Percentiles rank a stretch among this genome's conserved stretches.
phyloP scores from a whole-genome alignment of 2,113 vertebrate species.

The Amblyornis subalaris region DNA sequence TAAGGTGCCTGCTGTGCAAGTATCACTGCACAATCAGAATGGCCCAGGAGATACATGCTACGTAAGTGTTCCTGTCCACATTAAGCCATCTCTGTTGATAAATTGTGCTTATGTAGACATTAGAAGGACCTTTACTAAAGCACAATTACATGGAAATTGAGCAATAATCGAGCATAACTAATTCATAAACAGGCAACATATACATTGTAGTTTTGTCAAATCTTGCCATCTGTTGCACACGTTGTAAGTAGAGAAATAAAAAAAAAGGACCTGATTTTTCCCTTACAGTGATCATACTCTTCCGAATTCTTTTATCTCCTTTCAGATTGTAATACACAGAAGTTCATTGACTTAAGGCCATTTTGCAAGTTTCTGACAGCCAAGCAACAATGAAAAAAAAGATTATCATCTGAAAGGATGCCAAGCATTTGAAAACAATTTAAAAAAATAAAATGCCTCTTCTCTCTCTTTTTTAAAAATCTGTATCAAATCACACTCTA shows the following conservation, averaged over 20 bases:
- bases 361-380: constrained; percentile 16
- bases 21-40: not conserved
- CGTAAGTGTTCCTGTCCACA: not conserved
- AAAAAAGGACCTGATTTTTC: not conserved
- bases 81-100: not conserved
- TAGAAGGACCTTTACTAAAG: not conserved
- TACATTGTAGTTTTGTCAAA: not conserved
- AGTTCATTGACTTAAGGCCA: constrained; percentile 24
- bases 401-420: constrained; percentile 17
- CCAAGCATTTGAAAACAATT: constrained; percentile 30
- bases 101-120: not conserved
- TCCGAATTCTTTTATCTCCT: not conserved
- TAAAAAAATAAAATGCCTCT: not conserved
- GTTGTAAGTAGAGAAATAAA: not conserved
- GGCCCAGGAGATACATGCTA: rapidly evolving
- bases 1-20: not conserved
- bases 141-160: constrained; percentile 19
- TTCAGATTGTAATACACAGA: constrained; percentile 1
- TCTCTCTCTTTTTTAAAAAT: not conserved
- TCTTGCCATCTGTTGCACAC: constrained; percentile 31
- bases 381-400: constrained; percentile 36
- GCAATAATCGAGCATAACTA: not conserved
- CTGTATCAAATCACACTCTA: not conserved
- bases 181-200: constrained; percentile 23
- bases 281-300: not conserved